Base-by-base conservation (phyloP, 2,888 invertebrate genomes). In the Orchestes rusci region DNA sequence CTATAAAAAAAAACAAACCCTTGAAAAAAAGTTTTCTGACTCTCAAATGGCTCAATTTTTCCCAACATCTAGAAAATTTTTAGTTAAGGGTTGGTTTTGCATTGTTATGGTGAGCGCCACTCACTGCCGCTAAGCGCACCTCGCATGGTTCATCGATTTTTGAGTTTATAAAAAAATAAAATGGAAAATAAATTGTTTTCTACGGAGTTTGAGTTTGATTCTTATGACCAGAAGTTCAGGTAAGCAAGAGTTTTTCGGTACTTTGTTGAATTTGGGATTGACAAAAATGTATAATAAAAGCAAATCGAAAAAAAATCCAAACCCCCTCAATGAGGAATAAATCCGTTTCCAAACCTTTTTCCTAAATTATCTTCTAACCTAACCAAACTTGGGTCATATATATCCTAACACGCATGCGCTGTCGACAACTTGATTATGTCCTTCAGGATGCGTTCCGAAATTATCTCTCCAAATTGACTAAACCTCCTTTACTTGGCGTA, bases 131-230 rank as follows among this genome's bases (percentile, higher is more conserved):
- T 45, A 40, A 51, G 52, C 47, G 58, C 58, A 59, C 52, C 55
- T 52, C 54, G 52, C 55, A 53, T 54, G 53, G 54, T 49, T 48
- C 48, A 42, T 27, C 29, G 27, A 33, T 36, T 40, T 51, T 37
- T 38, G 33, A 43, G 48, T 49, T 44, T 53, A 56, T 50, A 46
- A 49, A 51, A 49, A 52, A 45, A 43, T 42, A 19, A 39, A 45
- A 39, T 36, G 38, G 45, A 42, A 36, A 61, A 61, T 60, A 60
- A 64, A 64, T 59, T 61, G 61, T 63, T 64, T 64, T 64, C 62
- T 65, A 63, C 60, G n/a, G n/a, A 48, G 55, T 61, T 60, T 58
- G 47, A 47, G 42, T 47, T 47, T 5, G 2, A 8, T 34, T 16
- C 2, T 15, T 34, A 3, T 23, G 5, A 23, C 23, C 23, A 23